phyloP scores from a whole-genome alignment of 2,113 vertebrate species.

The Balaenoptera acutorostrata region DNA sequence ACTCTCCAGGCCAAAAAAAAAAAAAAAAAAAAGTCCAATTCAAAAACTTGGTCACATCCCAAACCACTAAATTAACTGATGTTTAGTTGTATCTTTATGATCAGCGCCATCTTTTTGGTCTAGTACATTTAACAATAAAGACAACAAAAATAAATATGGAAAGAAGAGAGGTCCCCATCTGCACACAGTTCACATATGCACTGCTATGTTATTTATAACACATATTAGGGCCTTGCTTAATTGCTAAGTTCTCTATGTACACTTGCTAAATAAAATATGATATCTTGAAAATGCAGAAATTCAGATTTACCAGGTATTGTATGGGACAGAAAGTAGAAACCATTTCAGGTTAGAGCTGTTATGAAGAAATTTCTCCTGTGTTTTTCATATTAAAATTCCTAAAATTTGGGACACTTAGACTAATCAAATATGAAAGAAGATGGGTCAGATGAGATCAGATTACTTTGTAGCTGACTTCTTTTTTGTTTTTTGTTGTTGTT shows the following conservation, averaged over 20 bases:
- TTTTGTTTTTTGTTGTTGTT: background rate
- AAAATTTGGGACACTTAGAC: background rate
- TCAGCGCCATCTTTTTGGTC: background rate
- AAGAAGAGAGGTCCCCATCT: background rate
- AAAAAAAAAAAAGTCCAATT: background rate
- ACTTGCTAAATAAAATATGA: background rate
- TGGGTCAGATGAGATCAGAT: background rate
- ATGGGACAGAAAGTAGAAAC: background rate
- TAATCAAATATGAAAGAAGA: background rate
- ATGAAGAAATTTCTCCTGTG: background rate
- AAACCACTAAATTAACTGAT: background rate
- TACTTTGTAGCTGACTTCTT: background rate
- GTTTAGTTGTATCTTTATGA: background rate
- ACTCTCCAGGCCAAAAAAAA: background rate
- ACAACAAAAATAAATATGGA: constrained; percentile 13
- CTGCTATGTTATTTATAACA: constrained; percentile 5
- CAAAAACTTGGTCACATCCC: background rate
- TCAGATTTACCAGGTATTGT: background rate
- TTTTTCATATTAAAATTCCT: background rate
- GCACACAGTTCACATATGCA: background rate
- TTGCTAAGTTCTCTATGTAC: background rate
- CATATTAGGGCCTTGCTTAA: background rate
- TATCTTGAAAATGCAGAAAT: background rate
- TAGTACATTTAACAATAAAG: background rate
- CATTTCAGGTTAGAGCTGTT: background rate